These are phyloP conservation scores for Panurus biarmicus DNA, from an alignment of 2,113 vertebrate genomes.

Conservation along the genomic window DNA sequence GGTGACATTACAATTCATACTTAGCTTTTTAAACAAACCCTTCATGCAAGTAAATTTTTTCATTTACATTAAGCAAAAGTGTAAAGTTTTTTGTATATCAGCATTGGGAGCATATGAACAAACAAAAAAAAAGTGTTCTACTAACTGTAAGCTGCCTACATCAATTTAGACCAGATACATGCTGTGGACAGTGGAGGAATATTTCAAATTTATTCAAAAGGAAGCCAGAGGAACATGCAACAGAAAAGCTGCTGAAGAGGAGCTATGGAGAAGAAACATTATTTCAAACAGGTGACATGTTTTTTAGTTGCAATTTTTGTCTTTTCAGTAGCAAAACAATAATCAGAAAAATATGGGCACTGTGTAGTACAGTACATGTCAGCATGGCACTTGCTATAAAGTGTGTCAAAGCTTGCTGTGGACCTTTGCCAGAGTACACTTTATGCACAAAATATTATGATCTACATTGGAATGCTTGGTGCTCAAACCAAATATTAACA, in stretches of 20 bases:
- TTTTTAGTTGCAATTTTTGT: not conserved
- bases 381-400: not conserved
- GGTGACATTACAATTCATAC: not conserved
- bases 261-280: not conserved
- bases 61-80: not conserved
- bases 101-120: not conserved
- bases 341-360: not conserved
- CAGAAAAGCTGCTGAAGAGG: not conserved
- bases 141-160: not conserved
- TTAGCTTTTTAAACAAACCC: not conserved
- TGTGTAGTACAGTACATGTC: not conserved
- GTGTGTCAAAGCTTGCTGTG: not conserved
- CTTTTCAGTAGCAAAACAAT: not conserved
- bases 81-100: not conserved
- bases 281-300: not conserved
- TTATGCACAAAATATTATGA: not conserved
- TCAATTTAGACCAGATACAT: not conserved
- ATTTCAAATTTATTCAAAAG: not conserved
- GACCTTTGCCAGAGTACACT: not conserved
- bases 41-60: not conserved
- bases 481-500: not conserved
- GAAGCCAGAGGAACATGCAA: not conserved
- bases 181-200: not conserved
- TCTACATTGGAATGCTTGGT: not conserved
- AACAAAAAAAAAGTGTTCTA: not conserved